These are phyloP conservation scores for Lordiphosa clarofinis DNA, from an alignment of 1,140 invertebrate species.

Conservation along the genomic window DNA sequence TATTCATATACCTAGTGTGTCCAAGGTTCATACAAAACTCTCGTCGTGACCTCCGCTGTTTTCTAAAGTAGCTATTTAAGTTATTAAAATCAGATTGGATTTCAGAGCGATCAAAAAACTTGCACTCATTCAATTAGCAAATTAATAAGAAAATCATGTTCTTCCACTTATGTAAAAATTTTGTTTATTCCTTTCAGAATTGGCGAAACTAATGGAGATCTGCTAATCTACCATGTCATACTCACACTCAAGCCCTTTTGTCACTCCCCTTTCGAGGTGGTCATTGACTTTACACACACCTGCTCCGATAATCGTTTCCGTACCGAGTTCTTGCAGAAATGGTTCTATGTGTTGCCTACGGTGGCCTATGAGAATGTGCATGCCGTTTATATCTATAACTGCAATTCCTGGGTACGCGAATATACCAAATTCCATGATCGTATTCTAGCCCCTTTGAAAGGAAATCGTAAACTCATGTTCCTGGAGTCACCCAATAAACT, in stretches of 20 bases:
- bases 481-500: slow-evolving; percentile 93
- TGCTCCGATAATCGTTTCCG: slow-evolving; percentile 95
- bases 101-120: too few species aligned
- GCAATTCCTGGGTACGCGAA: slow-evolving; percentile 97
- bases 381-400: slow-evolving; percentile 97
- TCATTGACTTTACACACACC: slow-evolving; percentile 97
- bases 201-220: slow-evolving; percentile 96
- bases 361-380: slow-evolving; percentile 96
- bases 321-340: slow-evolving; percentile 97
- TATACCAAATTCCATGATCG: slow-evolving; percentile 98
- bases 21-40: too few species aligned
- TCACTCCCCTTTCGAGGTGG: slow-evolving; percentile 96
- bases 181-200: slow-evolving; percentile 84
- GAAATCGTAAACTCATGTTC: slow-evolving; percentile 95
- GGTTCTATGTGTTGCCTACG: slow-evolving; percentile 97
- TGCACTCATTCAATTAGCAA: too few species aligned
- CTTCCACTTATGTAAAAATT: too few species aligned
- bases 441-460: slow-evolving; percentile 90
- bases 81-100: too few species aligned
- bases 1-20: too few species aligned
- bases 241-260: slow-evolving; percentile 97
- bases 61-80: too few species aligned
- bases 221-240: slow-evolving; percentile 98
- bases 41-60: too few species aligned
- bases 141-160: too few species aligned